These are phyloP conservation scores for Pristionchus mayeri DNA, from an alignment of 2,888 invertebrate species.

Conservation along the genomic window DNA sequence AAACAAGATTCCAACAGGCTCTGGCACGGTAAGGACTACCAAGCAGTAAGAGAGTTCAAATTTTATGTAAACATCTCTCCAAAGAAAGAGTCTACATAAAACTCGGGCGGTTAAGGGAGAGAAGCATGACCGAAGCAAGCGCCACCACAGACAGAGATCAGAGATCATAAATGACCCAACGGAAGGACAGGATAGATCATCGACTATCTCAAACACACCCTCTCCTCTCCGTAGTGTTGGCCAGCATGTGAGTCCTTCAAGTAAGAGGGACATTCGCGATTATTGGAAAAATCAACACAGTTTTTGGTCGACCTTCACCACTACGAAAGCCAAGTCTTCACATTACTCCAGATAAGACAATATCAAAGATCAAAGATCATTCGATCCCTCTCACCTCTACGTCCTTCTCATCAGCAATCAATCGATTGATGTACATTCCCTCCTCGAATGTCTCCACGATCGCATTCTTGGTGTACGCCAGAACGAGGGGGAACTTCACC, in stretches of 20 bases:
- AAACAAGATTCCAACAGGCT: background rate
- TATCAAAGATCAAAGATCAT: background rate
- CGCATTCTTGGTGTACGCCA: constrained; percentile 77
- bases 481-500: constrained; percentile 78
- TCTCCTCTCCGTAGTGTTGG: constrained; percentile 22
- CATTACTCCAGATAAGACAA: background rate
- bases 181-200: background rate
- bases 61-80: too few relatives aligned
- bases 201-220: constrained; percentile 27
- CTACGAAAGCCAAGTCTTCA: too few relatives aligned
- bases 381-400: constrained; percentile 8
- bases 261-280: background rate
- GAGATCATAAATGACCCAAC: background rate
- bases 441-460: constrained; percentile 79
- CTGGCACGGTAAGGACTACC: background rate
- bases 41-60: background rate
- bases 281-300: too few relatives aligned
- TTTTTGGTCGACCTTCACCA: too few relatives aligned
- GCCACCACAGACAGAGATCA: background rate
- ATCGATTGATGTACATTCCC: constrained; percentile 64
- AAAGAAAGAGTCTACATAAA: too few relatives aligned
- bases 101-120: background rate
- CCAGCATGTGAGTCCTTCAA: background rate
- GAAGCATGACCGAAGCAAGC: background rate
- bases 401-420: constrained; percentile 62